Percentiles rank a stretch among this genome's conserved stretches.
phyloP scores from a whole-genome alignment of 1,140 invertebrate genomes.

The Drosophila lowei region DNA sequence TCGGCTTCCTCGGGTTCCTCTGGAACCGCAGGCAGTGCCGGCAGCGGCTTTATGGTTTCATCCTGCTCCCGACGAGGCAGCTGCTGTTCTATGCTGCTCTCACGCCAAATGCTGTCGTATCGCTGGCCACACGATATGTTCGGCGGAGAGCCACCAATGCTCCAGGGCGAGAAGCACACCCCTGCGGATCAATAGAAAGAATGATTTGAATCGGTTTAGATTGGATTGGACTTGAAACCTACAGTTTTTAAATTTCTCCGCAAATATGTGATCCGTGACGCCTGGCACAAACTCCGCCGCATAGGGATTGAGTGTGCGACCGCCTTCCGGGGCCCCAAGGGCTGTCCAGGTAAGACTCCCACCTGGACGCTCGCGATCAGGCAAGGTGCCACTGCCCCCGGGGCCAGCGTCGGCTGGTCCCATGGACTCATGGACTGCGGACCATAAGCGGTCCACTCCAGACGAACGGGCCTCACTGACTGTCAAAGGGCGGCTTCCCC shows the following conservation, averaged over 20 bases:
- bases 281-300: conserved; percentile 60
- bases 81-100: conserved; percentile 15
- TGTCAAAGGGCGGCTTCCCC: too few species aligned
- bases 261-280: too few species aligned
- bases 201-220: not conserved
- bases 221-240: conserved; percentile 13
- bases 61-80: not conserved
- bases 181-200: conserved; percentile 13
- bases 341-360: too few species aligned
- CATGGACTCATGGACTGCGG: too few species aligned
- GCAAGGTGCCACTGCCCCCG: too few species aligned
- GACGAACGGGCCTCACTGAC: too few species aligned
- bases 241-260: conserved; percentile 32
- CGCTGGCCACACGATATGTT: conserved; percentile 44
- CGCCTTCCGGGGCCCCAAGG: not conserved
- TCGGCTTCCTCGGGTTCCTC: too few species aligned
- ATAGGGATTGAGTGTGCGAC: conserved; percentile 53
- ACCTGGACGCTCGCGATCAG: too few species aligned
- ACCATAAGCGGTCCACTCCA: not conserved
- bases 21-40: too few species aligned
- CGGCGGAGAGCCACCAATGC: conserved; percentile 26
- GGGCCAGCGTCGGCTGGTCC: too few species aligned
- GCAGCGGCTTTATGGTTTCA: too few species aligned
- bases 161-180: conserved; percentile 44
- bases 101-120: conserved; percentile 63